A percentile compares a stretch with the other conserved stretches of the same genome.
These are phyloP conservation scores for Hydractinia echinata DNA, from an alignment of 30 jellyfish, hydroid and myxozoan species.

Conservation along the genomic window DNA sequence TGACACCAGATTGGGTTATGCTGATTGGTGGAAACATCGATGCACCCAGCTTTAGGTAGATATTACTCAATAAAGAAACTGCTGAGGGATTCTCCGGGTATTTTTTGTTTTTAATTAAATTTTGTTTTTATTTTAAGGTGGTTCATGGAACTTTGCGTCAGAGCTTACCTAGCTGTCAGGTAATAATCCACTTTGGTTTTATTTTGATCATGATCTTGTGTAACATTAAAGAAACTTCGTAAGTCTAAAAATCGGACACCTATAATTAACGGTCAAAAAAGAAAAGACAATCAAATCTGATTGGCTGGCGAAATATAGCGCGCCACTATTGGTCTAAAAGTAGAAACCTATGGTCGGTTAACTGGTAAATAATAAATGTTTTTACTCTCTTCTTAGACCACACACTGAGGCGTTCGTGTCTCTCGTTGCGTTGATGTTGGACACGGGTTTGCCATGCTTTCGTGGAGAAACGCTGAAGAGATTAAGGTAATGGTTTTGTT, in stretches of 20 bases:
- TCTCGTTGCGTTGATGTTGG: slow-evolving; percentile 89
- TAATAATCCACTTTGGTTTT: neutral
- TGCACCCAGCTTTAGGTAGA: slow-evolving; percentile 90
- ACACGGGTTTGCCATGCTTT: slow-evolving; percentile 95
- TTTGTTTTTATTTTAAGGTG: slow-evolving; percentile 43
- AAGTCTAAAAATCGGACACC: too few species aligned
- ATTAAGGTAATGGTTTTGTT: slow-evolving; percentile 42
- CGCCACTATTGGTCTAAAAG: too few species aligned
- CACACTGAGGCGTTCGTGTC: slow-evolving; percentile 74
- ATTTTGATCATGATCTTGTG: neutral
- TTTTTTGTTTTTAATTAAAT: neutral
- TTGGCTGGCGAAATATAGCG: too few species aligned
- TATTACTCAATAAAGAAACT: neutral
- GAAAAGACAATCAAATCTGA: too few species aligned
- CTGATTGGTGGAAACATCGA: slow-evolving; percentile 98
- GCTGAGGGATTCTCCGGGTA: neutral
- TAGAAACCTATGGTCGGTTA: too few species aligned
- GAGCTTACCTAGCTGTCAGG: slow-evolving; percentile 93
- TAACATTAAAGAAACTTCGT: too few species aligned
- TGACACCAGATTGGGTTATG: slow-evolving; percentile 97
- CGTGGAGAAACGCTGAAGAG: slow-evolving; percentile 95
- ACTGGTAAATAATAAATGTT: too few species aligned
- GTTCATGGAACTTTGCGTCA: slow-evolving; percentile 83
- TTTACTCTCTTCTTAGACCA: slow-evolving; percentile 57
- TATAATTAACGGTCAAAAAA: too few species aligned